Base-by-base conservation (phyloP, 2,113 vertebrate genomes). In the Machaerirhynchus nigripectus region DNA sequence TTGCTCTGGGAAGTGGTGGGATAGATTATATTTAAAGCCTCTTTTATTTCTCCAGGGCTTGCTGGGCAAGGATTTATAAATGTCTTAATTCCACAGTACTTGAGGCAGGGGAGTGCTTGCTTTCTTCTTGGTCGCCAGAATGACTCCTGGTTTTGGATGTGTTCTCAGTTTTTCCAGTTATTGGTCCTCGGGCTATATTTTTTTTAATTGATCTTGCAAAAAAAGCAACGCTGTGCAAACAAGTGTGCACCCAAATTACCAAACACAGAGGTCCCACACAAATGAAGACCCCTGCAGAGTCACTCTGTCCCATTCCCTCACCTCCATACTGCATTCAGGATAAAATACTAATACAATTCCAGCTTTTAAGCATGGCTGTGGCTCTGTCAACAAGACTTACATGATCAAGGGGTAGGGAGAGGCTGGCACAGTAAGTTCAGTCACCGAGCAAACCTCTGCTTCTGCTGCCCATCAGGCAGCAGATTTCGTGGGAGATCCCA, bases 31-130 rank as follows among this genome's bases (percentile, higher is more conserved):
- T 67, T 90, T 86, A 96, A 96, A 96, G 56, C 90, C 56, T 64
- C 90, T 89, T 60, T 97, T 92, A 95, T 96, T 96, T 97, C 96
- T 96, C 90, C 69, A 92, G 95, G 92, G 94, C 59, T 93, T 80
- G 70, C 82, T 86, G 87, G 95, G 77, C 86, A 79, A 40, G 74
- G 90, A 95, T 94, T 96, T 96, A 84, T 53, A 80, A 93, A 79
- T 15, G 49, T 81, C 96, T 95, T 96, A 89, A 89, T 91, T 95
- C 82, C 33, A 13, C n/a, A n/a, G n/a, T 35, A 80, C 88, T 55
- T 53, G 86, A 85, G 77, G 74, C 60, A 60, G 37, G 40, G 56
- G 40, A 89, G 83, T 61, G 59, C 61, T 90, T 53, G 20, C n/a
- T 87, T 2, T 1, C 31, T 67, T 84, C 60, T 56, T 73, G 79